phyloP scores from a whole-genome alignment of 2,888 invertebrate species.

The Thumatha senex region DNA sequence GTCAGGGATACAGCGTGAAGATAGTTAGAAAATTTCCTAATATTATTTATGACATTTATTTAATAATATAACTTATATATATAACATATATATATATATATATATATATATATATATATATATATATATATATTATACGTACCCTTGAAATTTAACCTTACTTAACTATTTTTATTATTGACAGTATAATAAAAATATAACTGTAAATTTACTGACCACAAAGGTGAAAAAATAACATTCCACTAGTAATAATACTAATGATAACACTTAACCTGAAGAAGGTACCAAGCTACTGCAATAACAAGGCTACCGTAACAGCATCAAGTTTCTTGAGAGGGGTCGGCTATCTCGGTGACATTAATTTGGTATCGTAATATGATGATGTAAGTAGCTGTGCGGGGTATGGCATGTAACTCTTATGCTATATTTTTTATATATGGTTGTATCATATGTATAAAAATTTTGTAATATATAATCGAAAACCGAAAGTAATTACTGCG shows the following conservation, averaged over 20 bases:
- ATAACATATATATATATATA: too few relatives aligned
- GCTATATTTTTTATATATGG: not conserved
- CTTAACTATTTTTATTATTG: too few relatives aligned
- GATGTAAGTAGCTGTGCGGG: not conserved
- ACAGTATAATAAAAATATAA: too few relatives aligned
- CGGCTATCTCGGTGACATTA: not conserved
- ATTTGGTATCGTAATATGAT: slow-evolving; percentile 1
- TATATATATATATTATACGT: too few relatives aligned
- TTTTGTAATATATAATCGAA: too few relatives aligned
- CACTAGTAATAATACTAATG: not conserved
- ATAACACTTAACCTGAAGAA: not conserved
- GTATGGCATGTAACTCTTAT: not conserved
- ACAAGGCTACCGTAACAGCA: not conserved
- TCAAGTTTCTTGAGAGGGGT: not conserved
- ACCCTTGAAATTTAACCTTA: too few relatives aligned
- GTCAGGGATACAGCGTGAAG: too few relatives aligned
- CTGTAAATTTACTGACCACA: not conserved
- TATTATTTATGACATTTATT: too few relatives aligned
- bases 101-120: too few relatives aligned
- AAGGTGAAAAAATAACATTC: not conserved
- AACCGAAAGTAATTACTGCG: not conserved
- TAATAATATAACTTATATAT: too few relatives aligned
- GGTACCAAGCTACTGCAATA: not conserved
- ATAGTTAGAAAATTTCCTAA: too few relatives aligned
- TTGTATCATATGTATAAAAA: not conserved